Evolutionary conservation across 2,797 vertebrate genomes (phyloP).

Genomic region (Danio jaintianensis): DNA sequence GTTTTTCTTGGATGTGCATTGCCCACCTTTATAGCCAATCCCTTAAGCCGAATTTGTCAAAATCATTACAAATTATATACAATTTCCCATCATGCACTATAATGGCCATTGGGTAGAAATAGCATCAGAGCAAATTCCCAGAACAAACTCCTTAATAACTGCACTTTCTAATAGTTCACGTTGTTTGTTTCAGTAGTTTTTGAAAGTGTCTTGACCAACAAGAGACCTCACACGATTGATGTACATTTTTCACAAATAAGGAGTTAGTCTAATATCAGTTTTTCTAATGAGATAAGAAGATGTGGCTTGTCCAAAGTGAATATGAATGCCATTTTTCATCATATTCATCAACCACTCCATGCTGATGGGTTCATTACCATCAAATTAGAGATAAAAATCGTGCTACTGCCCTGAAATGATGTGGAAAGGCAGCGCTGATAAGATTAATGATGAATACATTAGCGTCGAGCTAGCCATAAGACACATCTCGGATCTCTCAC

Average conservation of each 20-base stretch:
- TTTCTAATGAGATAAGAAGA: constrained; percentile 71
- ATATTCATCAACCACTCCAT: constrained; percentile 73
- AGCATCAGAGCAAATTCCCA: neutral
- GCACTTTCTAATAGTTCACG: neutral
- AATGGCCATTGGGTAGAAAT: neutral
- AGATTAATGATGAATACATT: constrained; percentile 77
- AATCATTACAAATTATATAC: neutral
- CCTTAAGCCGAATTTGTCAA: constrained; percentile 9
- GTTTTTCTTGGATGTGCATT: neutral
- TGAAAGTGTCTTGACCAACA: constrained; percentile 33
- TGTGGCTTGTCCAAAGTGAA: constrained; percentile 71
- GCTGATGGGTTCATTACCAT: constrained; percentile 76
- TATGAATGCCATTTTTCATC: constrained; percentile 71
- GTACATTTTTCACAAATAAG: constrained; percentile 63
- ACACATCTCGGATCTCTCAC: constrained; percentile 57
- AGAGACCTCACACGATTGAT: constrained; percentile 28
- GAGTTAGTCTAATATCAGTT: constrained; percentile 64
- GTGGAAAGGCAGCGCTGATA: constrained; percentile 75
- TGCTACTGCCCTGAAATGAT: constrained; percentile 72
- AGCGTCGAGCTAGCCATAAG: constrained; percentile 66
- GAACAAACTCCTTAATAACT: neutral
- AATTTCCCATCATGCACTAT: neutral
- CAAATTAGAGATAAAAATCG: constrained; percentile 75
- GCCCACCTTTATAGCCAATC: neutral
- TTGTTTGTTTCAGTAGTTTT: constrained; percentile 6